Evolutionary conservation across 2,888 invertebrate genomes (phyloP).

Genomic region (Volucella inflata): DNA sequence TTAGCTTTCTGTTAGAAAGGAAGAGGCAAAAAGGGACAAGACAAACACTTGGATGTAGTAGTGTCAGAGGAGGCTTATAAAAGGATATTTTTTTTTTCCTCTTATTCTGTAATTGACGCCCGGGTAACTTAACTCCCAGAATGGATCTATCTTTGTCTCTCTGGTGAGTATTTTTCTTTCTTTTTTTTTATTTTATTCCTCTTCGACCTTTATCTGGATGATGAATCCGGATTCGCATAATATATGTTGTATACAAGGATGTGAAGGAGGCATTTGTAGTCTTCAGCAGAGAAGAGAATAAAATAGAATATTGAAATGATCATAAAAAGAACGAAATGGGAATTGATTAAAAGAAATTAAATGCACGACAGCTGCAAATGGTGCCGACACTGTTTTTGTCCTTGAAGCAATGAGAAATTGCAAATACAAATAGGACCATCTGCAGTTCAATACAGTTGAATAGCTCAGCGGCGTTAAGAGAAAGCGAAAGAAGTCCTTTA

Average conservation of each 20-base stretch:
- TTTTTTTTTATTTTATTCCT: slow-evolving; percentile 30
- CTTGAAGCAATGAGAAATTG: no score
- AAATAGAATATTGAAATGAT: slow-evolving; percentile 4
- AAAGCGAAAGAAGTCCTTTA: no score
- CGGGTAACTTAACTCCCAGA: slow-evolving; percentile 53
- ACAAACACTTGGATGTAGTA: slow-evolving; percentile 62
- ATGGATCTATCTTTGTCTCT: slow-evolving; percentile 59
- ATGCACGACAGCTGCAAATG: neutral
- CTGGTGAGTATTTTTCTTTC: slow-evolving; percentile 51
- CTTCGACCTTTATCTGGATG: slow-evolving; percentile 50
- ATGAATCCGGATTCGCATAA: slow-evolving; percentile 16
- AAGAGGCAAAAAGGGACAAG: slow-evolving; percentile 22
- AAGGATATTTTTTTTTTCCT: slow-evolving; percentile 48
- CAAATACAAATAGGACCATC: no score
- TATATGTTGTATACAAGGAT: neutral
- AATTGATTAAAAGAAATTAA: slow-evolving; percentile 10
- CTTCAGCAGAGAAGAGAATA: neutral
- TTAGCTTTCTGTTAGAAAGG: slow-evolving; percentile 53
- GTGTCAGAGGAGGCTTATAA: slow-evolving; percentile 69
- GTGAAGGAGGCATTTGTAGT: neutral
- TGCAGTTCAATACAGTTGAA: no score
- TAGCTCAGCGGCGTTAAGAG: no score
- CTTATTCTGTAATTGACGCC: slow-evolving; percentile 67
- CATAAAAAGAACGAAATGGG: neutral
- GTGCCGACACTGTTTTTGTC: neutral